Conservation (phyloP, 2,113 vertebrate species). For the Oriolus oriolus region DNA sequence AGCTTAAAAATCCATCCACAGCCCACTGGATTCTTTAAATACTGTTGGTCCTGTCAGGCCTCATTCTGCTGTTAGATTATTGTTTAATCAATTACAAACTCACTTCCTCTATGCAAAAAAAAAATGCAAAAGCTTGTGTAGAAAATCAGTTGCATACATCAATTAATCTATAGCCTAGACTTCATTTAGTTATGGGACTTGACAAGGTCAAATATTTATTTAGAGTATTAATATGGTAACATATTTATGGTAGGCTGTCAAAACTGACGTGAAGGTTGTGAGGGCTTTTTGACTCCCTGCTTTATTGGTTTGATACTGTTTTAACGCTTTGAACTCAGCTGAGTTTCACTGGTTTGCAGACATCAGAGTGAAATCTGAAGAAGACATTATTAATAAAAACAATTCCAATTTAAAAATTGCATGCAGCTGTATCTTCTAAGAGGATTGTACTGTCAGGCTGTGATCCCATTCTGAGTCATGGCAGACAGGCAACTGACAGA, state of each 20-base stretch:
- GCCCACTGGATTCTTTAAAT: not conserved
- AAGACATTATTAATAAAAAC: not conserved
- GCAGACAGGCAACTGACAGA: not conserved
- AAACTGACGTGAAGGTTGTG: not conserved
- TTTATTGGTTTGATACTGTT: not conserved
- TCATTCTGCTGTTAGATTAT: not conserved
- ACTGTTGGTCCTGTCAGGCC: not conserved
- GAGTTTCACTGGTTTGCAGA: not conserved
- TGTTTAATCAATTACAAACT: not conserved
- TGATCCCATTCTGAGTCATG: not conserved
- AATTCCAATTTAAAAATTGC: not conserved
- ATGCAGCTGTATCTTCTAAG: not conserved
- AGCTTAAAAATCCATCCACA: not conserved
- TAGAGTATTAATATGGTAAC: not conserved
- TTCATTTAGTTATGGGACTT: not conserved
- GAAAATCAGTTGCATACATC: not conserved
- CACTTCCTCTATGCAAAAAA: not conserved
- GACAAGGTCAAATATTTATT: not conserved
- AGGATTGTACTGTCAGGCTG: not conserved
- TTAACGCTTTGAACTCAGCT: not conserved
- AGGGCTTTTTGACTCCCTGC: not conserved
- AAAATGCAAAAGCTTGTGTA: not conserved
- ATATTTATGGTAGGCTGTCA: not conserved
- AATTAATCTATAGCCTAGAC: not conserved
- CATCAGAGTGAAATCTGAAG: not conserved